A percentile compares a stretch with the other conserved stretches of the same genome.
Conservation (phyloP, 1,140 invertebrate species). For the Helicorthomorpha holstii region DNA sequence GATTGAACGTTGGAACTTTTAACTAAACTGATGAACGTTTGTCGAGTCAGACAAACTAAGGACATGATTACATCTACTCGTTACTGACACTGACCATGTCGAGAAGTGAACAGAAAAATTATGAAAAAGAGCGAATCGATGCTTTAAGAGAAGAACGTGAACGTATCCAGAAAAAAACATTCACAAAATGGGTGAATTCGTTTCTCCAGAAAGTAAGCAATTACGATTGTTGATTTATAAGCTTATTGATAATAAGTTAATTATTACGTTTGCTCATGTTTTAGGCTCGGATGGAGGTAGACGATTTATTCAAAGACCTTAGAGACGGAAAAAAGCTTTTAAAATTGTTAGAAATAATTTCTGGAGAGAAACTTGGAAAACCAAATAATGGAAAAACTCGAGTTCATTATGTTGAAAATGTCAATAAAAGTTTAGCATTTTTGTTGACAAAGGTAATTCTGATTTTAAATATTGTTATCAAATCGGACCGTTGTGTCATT, state of each 20-base stretch:
- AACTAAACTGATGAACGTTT: no score
- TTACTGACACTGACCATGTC: no score
- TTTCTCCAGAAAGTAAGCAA: constrained; percentile 92
- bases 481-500: background rate
- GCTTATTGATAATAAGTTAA: background rate
- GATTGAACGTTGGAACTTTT: no score
- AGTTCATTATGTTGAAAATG: constrained; percentile 98
- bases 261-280: background rate
- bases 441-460: constrained; percentile 79
- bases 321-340: constrained; percentile 88
- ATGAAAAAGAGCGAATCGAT: constrained; percentile 89
- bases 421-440: constrained; percentile 95
- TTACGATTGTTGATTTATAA: no score
- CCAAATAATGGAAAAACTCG: constrained; percentile 94
- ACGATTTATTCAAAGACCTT: constrained; percentile 90
- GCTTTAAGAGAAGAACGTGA: constrained; percentile 90
- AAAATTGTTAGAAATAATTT: constrained; percentile 96
- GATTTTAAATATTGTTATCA: constrained; percentile 1
- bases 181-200: constrained; percentile 99
- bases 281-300: constrained; percentile 74
- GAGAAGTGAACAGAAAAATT: constrained; percentile 77
- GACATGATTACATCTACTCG: no score
- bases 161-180: constrained; percentile 98
- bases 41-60: no score
- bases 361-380: constrained; percentile 88